Conservation (phyloP, 1,140 invertebrate genomes). For the Diuraphis noxia region DNA sequence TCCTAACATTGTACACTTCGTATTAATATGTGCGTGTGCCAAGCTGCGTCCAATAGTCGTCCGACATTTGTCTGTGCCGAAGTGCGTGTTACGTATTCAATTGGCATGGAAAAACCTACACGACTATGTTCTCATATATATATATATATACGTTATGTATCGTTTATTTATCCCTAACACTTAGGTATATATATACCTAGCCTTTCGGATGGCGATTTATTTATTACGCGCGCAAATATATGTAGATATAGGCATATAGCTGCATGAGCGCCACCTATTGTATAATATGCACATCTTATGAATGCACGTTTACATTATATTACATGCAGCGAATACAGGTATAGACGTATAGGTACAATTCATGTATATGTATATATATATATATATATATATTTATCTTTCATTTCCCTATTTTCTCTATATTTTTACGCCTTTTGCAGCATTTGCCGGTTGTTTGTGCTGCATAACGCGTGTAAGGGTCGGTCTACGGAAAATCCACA, state of each 20-base stretch:
- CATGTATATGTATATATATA: neutral
- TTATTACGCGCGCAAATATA: neutral
- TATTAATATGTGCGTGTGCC: neutral
- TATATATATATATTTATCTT: neutral
- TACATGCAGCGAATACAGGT: neutral
- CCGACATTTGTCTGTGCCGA: neutral
- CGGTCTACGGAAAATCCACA: neutral
- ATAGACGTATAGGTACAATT: no score
- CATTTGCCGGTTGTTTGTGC: neutral
- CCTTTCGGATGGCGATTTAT: neutral
- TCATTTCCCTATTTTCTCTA: neutral
- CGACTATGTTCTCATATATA: neutral
- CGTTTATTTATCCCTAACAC: neutral
- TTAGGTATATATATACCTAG: neutral
- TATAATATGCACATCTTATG: neutral
- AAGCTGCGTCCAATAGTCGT: neutral
- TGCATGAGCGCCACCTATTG: neutral
- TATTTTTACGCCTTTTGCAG: neutral
- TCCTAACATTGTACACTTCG: neutral
- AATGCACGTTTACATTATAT: neutral
- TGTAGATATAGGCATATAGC: neutral
- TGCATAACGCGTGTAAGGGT: neutral
- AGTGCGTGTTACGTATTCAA: slow-evolving; percentile 12
- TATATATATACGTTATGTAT: no score
- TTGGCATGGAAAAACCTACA: neutral